Conservation (phyloP, 2,113 vertebrate species). For the Mixornis gularis region DNA sequence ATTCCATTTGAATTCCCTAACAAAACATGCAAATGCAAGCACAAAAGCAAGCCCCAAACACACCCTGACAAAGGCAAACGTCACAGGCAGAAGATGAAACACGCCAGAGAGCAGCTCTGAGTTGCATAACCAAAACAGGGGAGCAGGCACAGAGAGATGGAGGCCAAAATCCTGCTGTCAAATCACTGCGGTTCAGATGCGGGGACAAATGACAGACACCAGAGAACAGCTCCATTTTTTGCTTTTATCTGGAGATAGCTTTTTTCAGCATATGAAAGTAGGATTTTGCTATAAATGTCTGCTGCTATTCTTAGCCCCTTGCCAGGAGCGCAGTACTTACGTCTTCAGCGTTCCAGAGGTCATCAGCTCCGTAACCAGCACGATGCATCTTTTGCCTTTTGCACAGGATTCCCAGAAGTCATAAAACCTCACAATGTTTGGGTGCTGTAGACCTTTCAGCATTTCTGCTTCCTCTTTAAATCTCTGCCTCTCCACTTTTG, state of each 20-base stretch:
- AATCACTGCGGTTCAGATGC: background rate
- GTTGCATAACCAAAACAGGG: background rate
- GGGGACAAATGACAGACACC: conserved; percentile 8
- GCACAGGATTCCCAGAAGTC: conserved; percentile 96
- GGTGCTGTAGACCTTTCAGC: conserved; percentile 95
- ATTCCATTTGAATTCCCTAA: background rate
- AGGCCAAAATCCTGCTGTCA: background rate
- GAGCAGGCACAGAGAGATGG: background rate
- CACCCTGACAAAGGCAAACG: background rate
- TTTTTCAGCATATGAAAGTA: conserved; percentile 3
- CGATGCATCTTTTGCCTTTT: conserved; percentile 93
- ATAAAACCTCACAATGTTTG: conserved; percentile 96
- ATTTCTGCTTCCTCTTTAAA: conserved; percentile 98
- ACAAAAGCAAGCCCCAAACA: background rate
- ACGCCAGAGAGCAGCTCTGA: background rate
- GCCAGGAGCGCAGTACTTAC: conserved; percentile 71
- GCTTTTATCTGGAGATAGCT: conserved; percentile 18
- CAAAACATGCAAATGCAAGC: background rate
- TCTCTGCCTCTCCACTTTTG: conserved; percentile 90
- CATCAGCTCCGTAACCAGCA: conserved; percentile 96
- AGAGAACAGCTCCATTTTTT: conserved; percentile 32
- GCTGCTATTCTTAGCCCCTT: background rate
- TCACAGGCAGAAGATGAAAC: background rate
- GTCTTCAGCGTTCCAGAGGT: conserved; percentile 98
- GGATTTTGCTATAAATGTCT: conserved; percentile 47